Base-by-base conservation (phyloP, 37 sponge, comb jelly and placozoan genomes). In the Tethya wilhelma region DNA sequence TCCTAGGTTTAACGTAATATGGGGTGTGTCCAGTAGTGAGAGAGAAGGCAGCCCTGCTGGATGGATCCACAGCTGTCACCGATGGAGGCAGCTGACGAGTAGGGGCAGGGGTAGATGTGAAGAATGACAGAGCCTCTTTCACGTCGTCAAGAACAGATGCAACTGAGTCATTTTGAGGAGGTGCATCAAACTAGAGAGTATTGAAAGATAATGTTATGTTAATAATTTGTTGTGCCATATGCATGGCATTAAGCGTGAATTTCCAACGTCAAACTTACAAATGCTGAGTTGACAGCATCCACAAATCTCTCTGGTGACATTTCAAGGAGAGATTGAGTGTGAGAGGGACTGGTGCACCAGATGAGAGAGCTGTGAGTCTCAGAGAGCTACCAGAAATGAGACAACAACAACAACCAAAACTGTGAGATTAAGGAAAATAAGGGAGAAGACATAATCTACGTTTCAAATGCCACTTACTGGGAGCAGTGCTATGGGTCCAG, bases 401-500 rank as follows among this genome's bases (percentile, higher is more conserved):
- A 56, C 8, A 74, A 2, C 2, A 74, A 5, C 12, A 56, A 4
- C 23, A 55, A 29, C 14, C 9, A 49, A n/a, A n/a, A n/a, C n/a
- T n/a, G 53, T 49, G 53, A 14, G 53, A 49, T 49, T 49, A n/a
- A n/a, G n/a, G n/a, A n/a, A n/a, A n/a, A n/a, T n/a, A n/a, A n/a
- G n/a, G n/a, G n/a, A n/a, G n/a, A 49, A 49, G 9, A 49, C 53
- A 49, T 49, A 19, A 19, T 14, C 14, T 14, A 19, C 9, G 14
- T 49, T 14, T 49, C 53, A 9, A 49, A 9, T 49, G 9, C 4
- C 20, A 79, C 88, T 67, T 37, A 94, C 88, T 0, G 95, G 95
- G 23, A 94, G 85, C 31, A 94, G 49, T 12, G 95, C 91, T 12
- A 94, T 91, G 60, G 95, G 95, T 55, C 95, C 95, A n/a, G 72